Evolutionary conservation across 1,140 invertebrate species (phyloP), one percentile per base, ranked within the genome.

Genomic region (Goniozus legneri): DNA sequence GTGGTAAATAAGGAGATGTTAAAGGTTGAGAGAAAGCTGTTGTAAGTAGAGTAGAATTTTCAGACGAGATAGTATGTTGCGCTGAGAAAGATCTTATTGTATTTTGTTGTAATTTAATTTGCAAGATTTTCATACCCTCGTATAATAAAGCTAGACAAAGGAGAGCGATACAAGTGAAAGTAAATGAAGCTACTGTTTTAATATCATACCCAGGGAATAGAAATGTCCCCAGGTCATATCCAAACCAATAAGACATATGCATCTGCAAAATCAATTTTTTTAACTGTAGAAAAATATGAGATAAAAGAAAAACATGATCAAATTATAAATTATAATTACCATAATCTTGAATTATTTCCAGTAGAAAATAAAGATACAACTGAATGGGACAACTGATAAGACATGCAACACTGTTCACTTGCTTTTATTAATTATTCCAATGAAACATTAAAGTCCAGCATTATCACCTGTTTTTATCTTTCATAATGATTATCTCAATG

Each of bases 161-260:
- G 19, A 82, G 61, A 12, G 71, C 75, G 27, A 81, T 62, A 62
- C 80, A 83, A 2, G 76, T 79, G 32, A 77, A 64, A 7, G 79
- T 61, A 40, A 83, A 65, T 27, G 75, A 64, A 60, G 69, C 70
- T 2, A 65, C 57, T 8, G 75, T 77, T 19, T 44, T 62, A 21
- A 83, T 63, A 40, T 69, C 65, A 8, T 79, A 76, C 2, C 79
- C 79, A 18, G 75, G 41, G 58, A 83, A 80, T 44, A 82, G 57
- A 64, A 82, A 81, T 20, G 74, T 64, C 3, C 73, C 73, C 18
- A 82, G 52, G 55, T 81, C 63, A 35, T 71, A 77, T 16, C 78
- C 81, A 51, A 80, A 80, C 80, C 80, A 82, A 65, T 79, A 80
- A 62, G 65, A 77, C 74, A 78, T 79, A 54, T 80, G 77, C 80